These are phyloP conservation scores for Mesocricetus auratus DNA, from an alignment of 2,113 vertebrate genomes.

Conservation along the genomic window DNA sequence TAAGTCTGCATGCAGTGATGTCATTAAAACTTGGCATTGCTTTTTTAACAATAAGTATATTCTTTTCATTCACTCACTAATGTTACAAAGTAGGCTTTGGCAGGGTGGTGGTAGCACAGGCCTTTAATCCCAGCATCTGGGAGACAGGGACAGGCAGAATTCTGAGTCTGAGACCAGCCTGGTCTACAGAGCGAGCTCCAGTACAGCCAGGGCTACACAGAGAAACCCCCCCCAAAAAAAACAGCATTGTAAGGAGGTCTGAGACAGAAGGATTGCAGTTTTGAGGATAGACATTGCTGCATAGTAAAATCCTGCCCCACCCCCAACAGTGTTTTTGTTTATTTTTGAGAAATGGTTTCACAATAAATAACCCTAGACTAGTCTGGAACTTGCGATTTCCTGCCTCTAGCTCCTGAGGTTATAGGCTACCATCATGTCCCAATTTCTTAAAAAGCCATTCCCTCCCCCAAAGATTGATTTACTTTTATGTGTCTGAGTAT, in stretches of 20 bases:
- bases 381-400: background rate
- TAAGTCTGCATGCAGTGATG: background rate
- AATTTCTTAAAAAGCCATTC: background rate
- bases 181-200: too few species aligned
- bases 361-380: too few species aligned
- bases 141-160: too few species aligned
- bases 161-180: too few species aligned
- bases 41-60: conserved; percentile 44
- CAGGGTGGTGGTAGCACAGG: too few species aligned
- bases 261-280: background rate
- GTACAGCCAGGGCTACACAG: too few species aligned
- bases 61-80: conserved; percentile 37
- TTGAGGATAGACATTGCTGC: background rate
- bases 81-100: conserved; percentile 27
- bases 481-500: background rate
- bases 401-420: background rate
- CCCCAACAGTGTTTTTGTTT: background rate
- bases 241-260: background rate
- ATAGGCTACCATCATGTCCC: background rate
- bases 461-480: background rate
- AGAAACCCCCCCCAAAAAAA: too few species aligned
- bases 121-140: too few species aligned
- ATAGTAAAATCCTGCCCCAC: background rate
- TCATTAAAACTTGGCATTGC: conserved; percentile 26
- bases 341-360: background rate